Evolutionary conservation across 2,888 invertebrate genomes (phyloP), one percentile per base, ranked within the genome.

Genomic region (Trissoscelio sp.): DNA sequence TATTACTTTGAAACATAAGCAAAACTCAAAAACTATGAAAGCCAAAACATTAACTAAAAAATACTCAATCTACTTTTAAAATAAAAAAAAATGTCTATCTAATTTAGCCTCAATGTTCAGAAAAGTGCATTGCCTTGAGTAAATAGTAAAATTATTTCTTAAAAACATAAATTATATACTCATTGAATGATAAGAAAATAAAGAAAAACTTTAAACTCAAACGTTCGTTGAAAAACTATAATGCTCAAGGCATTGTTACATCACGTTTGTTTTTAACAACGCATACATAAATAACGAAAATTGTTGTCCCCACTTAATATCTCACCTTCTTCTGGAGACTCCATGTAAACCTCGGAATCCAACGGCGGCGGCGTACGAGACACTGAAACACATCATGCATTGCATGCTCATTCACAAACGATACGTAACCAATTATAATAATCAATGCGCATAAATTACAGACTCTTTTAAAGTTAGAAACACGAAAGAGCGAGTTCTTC

Each of bases 311-410:
- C 44, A 64, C 69, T 73, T 58, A 62, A 53, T 44, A 62, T 82
- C 85, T 85, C 84, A 87, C 87, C 87, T 83, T 85, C 83, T 53
- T 90, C 89, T 85, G 91, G 92, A 85, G 93, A 93, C 89, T 93
- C 93, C 86, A 92, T 89, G 87, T 93, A 93, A 85, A 89, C 90
- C 89, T 91, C 91, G 78, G 92, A 92, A 88, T 93, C 92, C 81
- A 88, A 90, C 83, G 92, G 91, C 83, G 92, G 93, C 84, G 94
- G 94, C 81, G 95, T 94, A 87, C 94, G 93, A 89, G 92, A 92
- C 88, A 95, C 94, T 95, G 92, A 87, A 93, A 93, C 91, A 91
- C 88, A 91, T 88, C 90, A 88, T 91, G 89, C 89, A 88, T 86
- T 85, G 89, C 89, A 91, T 91, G 91, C 91, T 89, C 89, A 89